These are phyloP conservation scores for Pachycephus smyrnensis DNA, from an alignment of 2,888 invertebrate species.

Conservation along the genomic window DNA sequence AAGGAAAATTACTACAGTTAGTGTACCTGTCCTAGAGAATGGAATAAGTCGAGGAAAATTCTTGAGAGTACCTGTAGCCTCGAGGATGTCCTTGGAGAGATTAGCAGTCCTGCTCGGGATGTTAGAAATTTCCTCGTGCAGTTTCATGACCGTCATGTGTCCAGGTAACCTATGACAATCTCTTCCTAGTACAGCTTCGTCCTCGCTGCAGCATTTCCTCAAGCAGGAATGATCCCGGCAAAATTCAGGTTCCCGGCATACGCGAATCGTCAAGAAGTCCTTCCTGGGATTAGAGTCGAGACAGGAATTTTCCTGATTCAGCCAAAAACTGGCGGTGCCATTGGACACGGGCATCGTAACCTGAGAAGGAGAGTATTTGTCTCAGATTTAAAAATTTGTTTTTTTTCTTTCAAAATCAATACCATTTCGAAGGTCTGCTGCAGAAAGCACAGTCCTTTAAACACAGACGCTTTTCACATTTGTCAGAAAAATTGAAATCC, in stretches of 20 bases:
- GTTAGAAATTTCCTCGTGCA: slow-evolving; percentile 11
- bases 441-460: neutral
- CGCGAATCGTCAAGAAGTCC: slow-evolving; percentile 34
- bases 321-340: slow-evolving; percentile 7
- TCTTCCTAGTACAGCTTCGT: slow-evolving; percentile 32
- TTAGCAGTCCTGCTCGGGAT: slow-evolving; percentile 26
- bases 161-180: slow-evolving; percentile 19
- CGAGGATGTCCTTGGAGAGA: slow-evolving; percentile 7
- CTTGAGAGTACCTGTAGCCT: slow-evolving; percentile 15
- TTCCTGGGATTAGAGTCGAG: slow-evolving; percentile 42
- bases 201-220: slow-evolving; percentile 62
- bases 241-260: slow-evolving; percentile 36
- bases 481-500: neutral
- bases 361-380: neutral
- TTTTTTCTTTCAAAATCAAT: neutral
- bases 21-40: neutral
- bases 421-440: neutral
- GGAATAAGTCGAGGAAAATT: neutral
- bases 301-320: slow-evolving; percentile 45
- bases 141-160: slow-evolving; percentile 2
- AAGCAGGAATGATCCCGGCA: slow-evolving; percentile 55
- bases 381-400: neutral
- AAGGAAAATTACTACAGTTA: neutral
- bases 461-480: neutral
- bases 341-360: neutral